Conservation (phyloP, 92 coral and sea anemone species). For the Zoanthus gigantus region DNA sequence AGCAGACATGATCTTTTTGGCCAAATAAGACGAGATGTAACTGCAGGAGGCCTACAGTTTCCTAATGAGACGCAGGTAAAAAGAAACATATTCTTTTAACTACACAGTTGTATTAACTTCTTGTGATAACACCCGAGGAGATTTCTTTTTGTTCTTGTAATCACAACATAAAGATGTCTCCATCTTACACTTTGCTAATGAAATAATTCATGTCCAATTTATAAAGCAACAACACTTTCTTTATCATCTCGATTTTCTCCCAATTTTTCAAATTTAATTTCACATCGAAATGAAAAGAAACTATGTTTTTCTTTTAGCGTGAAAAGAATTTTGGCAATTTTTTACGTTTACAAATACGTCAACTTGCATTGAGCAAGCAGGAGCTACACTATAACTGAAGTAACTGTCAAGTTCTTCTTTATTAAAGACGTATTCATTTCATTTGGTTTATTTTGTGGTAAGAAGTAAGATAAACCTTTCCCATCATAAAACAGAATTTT, state of each 20-base stretch:
- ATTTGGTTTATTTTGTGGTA: constrained; percentile 49
- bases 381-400: neutral
- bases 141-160: constrained; percentile 20
- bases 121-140: constrained; percentile 62
- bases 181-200: neutral
- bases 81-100: constrained; percentile 43
- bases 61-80: constrained; percentile 79
- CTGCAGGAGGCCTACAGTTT: constrained; percentile 57
- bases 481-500: constrained; percentile 42
- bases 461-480: constrained; percentile 35
- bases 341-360: constrained; percentile 6
- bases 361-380: constrained; percentile 27
- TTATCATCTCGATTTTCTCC: neutral
- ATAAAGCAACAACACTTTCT: constrained; percentile 11
- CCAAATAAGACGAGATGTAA: constrained; percentile 58
- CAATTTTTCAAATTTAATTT: constrained; percentile 4
- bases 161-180: constrained; percentile 38
- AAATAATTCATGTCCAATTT: constrained; percentile 17
- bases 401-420: constrained; percentile 9
- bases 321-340: constrained; percentile 28
- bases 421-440: constrained; percentile 39
- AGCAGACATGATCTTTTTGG: constrained; percentile 88
- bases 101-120: constrained; percentile 63
- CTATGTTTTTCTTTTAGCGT: constrained; percentile 16
- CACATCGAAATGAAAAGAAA: neutral